Conservation (phyloP, 2,888 invertebrate species). For the Coenonympha arcania region DNA sequence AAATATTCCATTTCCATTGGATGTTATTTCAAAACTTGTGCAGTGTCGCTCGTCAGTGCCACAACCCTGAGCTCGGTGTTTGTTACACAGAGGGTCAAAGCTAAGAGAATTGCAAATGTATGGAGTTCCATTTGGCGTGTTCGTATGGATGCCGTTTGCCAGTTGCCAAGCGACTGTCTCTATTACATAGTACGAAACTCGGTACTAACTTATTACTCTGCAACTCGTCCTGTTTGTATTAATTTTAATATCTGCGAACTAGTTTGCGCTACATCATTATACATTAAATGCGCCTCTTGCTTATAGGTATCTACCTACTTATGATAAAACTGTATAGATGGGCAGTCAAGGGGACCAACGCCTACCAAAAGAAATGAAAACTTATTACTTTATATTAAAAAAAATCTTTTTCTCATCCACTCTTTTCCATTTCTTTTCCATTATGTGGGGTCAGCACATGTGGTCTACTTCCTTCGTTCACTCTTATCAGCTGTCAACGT, state of each 20-base stretch:
- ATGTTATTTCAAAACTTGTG: not conserved
- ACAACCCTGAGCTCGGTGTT: constrained; percentile 9
- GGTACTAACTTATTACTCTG: constrained; percentile 11
- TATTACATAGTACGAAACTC: constrained; percentile 11
- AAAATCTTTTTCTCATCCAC: no score
- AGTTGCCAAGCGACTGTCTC: constrained; percentile 10
- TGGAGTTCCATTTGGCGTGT: constrained; percentile 8
- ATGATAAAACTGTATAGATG: no score
- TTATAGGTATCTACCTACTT: no score
- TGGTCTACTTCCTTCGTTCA: no score
- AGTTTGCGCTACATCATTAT: no score
- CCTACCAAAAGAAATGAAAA: no score
- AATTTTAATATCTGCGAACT: not conserved
- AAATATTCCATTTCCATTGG: not conserved
- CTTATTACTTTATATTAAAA: no score
- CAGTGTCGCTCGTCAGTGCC: not conserved
- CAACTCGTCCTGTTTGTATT: constrained; percentile 3
- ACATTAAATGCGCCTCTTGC: no score
- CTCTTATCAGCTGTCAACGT: no score
- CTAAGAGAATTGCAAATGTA: constrained; percentile 18
- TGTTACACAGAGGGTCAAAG: constrained; percentile 14
- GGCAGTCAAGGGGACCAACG: no score
- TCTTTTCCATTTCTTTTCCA: no score
- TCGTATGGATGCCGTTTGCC: constrained; percentile 4
- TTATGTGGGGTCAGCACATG: no score